Evolutionary conservation across 2,113 vertebrate species (phyloP), one percentile per base, ranked within the genome.

Genomic region (Eurypyga helias): DNA sequence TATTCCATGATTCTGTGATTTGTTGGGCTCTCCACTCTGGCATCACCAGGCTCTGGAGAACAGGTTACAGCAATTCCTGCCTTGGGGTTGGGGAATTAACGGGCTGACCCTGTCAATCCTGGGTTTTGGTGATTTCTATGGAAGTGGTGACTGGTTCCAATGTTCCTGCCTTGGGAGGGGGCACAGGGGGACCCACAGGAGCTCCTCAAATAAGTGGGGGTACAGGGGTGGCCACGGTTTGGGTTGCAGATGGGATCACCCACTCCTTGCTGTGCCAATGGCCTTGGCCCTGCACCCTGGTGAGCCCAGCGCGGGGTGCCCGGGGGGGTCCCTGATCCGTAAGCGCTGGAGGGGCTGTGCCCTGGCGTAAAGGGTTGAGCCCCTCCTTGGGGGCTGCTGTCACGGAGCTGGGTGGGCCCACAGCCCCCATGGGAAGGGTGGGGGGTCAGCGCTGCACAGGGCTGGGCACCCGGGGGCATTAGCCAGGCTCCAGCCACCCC

Each of bases 151-250:
- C 41, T 29, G 2, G 4, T 41, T 17, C 34, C 73, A 76, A 9
- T 0, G 0, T 33, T 65, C 33, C 36, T 7, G 10, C 7, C 5
- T 2, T 43, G 75, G 67, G n/a, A 14, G 60, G 62, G 54, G 29
- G 10, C 0, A 0, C 0, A 0, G 51, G 18, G 18, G 16, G 12
- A 41, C 9, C 66, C n/a, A 6, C 29, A 8, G 38, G 25, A 84
- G 8, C 31, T 81, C 26, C 51, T 31, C 57, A 15, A 54, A 33
- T 18, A 5, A 34, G 6, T 3, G 24, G 10, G 71, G 49, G 3
- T 7, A 5, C 0, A 0, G 20, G 13, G 72, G 11, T 36, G 29
- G 51, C 24, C 6, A 0, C 2, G 5, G 8, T 4, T 1, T 5
- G 15, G 52, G 43, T 21, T 10, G 43, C 25, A 17, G 66, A 5